These are phyloP conservation scores for Lerema accius DNA, from an alignment of 1,140 invertebrate species.

Conservation along the genomic window DNA sequence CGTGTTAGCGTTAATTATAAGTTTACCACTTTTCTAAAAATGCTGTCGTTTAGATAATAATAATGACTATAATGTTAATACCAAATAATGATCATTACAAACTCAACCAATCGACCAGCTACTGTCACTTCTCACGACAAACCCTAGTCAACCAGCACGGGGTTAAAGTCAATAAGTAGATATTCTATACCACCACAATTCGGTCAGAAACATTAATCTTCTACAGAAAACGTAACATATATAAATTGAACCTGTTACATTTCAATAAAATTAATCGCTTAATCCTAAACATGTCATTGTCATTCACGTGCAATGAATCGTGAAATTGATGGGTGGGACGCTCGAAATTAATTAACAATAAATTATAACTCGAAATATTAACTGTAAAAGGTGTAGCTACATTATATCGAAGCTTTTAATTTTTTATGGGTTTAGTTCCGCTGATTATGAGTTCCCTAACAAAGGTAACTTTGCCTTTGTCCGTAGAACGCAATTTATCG, in stretches of 20 bases:
- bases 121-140: too few species aligned
- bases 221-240: slow-evolving; percentile 2
- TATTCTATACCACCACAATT: too few species aligned
- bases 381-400: slow-evolving; percentile 8
- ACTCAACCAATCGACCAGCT: too few species aligned
- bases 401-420: slow-evolving; percentile 46
- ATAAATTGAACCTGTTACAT: neutral
- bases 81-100: too few species aligned
- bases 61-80: too few species aligned
- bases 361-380: slow-evolving; percentile 23
- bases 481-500: slow-evolving; percentile 36
- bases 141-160: too few species aligned
- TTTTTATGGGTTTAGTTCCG: slow-evolving; percentile 55
- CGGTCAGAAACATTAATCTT: too few species aligned
- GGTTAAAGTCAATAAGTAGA: too few species aligned
- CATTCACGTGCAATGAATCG: neutral
- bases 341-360: slow-evolving; percentile 17
- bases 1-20: too few species aligned
- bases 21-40: too few species aligned
- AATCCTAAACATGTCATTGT: neutral
- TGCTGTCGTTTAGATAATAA: too few species aligned
- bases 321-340: neutral
- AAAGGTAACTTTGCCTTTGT: slow-evolving; percentile 48
- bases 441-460: slow-evolving; percentile 48
- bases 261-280: neutral